phyloP scores from a whole-genome alignment of 92 coral and sea anemone genomes.

The Porites rus region DNA sequence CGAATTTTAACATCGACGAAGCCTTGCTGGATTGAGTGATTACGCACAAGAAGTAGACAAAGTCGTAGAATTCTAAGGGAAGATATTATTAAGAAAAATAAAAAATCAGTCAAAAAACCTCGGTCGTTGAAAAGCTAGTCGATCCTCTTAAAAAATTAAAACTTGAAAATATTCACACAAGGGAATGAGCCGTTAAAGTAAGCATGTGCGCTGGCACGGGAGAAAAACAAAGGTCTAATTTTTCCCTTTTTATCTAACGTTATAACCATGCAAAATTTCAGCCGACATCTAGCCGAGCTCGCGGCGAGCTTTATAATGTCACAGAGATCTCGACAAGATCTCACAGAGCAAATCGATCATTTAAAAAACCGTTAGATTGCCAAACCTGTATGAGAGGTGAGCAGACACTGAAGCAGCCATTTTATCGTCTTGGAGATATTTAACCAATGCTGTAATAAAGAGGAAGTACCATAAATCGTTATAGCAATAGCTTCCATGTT shows the following conservation, averaged over 20 bases:
- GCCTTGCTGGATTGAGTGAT: slow-evolving; percentile 67
- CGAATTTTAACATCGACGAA: slow-evolving; percentile 50
- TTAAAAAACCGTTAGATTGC: too few species aligned
- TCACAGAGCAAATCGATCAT: not conserved
- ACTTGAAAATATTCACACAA: too few species aligned
- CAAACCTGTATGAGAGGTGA: slow-evolving; percentile 27
- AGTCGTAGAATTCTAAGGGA: slow-evolving; percentile 64
- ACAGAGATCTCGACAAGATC: too few species aligned
- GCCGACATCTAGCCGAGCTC: too few species aligned
- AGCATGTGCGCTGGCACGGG: too few species aligned
- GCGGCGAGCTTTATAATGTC: too few species aligned
- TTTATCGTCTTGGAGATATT: not conserved
- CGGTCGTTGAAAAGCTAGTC: not conserved
- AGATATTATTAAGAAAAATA: not conserved
- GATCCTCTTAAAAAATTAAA: too few species aligned
- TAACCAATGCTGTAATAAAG: slow-evolving; percentile 5
- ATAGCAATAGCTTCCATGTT: not conserved
- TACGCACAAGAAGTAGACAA: slow-evolving; percentile 68
- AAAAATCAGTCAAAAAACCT: too few species aligned
- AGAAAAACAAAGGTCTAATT: too few species aligned
- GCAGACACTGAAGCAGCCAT: slow-evolving; percentile 18
- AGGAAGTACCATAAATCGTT: not conserved
- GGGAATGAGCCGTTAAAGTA: too few species aligned
- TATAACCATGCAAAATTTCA: too few species aligned
- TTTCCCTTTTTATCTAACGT: too few species aligned